phyloP scores from a whole-genome alignment of 2,797 vertebrate genomes.

The Xerus rutilus region DNA sequence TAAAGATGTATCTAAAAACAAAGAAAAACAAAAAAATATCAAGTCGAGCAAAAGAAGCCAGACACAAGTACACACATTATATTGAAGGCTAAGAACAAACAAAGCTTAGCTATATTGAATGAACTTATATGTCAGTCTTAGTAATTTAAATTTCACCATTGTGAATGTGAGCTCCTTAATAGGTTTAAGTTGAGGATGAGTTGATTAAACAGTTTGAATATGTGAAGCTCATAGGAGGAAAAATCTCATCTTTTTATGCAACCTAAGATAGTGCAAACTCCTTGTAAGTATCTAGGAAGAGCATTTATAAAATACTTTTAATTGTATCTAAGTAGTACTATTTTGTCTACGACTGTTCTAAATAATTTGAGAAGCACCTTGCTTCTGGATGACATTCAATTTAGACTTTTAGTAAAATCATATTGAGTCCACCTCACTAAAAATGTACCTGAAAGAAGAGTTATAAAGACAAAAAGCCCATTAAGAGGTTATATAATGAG shows the following conservation, averaged over 20 bases:
- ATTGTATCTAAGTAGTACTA: not conserved
- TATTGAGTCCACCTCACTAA: not conserved
- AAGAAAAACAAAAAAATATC: not conserved
- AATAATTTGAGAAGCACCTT: not conserved
- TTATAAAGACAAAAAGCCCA: not conserved
- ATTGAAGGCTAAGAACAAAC: not conserved
- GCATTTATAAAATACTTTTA: not conserved
- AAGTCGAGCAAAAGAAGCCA: not conserved
- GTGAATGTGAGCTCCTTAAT: not conserved
- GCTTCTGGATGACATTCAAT: not conserved
- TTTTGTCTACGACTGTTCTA: not conserved
- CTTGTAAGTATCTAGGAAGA: not conserved
- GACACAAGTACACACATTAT: not conserved
- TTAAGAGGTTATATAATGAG: not conserved
- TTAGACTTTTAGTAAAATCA: conserved; percentile 28
- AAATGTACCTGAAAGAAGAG: not conserved
- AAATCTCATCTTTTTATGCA: not conserved
- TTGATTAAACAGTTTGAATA: not conserved
- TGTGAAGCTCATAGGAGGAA: not conserved
- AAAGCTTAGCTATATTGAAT: not conserved
- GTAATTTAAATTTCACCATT: not conserved
- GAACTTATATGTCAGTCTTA: not conserved
- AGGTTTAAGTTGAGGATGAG: not conserved
- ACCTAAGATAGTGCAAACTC: not conserved
- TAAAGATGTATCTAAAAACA: not conserved